phyloP scores from a whole-genome alignment of 2,797 vertebrate species.

The Mus caroli region DNA sequence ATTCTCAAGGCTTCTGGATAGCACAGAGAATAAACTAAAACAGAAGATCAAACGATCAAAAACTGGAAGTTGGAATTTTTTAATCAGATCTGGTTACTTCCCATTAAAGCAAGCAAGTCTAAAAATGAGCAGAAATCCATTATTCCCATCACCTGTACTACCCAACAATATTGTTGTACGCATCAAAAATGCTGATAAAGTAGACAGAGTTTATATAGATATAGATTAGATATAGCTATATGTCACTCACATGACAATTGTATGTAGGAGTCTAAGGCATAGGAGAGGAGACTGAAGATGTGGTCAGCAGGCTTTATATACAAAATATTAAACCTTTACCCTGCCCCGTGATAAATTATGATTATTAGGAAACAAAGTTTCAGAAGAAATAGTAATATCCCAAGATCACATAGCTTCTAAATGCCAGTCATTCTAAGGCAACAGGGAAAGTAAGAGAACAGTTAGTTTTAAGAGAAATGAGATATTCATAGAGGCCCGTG shows the following conservation, averaged over 20 bases:
- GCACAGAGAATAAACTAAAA: not conserved
- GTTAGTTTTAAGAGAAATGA: not conserved
- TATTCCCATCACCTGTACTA: not conserved
- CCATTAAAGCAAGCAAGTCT: not conserved
- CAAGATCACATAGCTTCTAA: slow-evolving; percentile 25
- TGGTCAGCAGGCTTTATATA: not conserved
- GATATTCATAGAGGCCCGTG: not conserved
- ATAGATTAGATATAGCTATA: too few relatives aligned
- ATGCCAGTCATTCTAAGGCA: not conserved
- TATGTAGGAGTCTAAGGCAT: not conserved
- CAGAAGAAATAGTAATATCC: not conserved
- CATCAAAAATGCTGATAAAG: not conserved
- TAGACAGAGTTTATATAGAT: not conserved
- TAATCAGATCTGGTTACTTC: slow-evolving; percentile 26
- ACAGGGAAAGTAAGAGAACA: not conserved
- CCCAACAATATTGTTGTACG: not conserved
- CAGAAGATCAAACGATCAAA: not conserved
- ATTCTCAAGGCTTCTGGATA: not conserved
- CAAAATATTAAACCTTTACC: not conserved
- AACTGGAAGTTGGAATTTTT: slow-evolving; percentile 12
- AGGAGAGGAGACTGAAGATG: slow-evolving; percentile 5
- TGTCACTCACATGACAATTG: not conserved
- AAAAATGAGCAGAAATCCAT: slow-evolving; percentile 35
- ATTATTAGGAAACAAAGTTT: slow-evolving; percentile 29
- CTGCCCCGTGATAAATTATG: not conserved